Conservation (phyloP, 1,140 invertebrate species). For the Amphibalanus amphitrite region DNA sequence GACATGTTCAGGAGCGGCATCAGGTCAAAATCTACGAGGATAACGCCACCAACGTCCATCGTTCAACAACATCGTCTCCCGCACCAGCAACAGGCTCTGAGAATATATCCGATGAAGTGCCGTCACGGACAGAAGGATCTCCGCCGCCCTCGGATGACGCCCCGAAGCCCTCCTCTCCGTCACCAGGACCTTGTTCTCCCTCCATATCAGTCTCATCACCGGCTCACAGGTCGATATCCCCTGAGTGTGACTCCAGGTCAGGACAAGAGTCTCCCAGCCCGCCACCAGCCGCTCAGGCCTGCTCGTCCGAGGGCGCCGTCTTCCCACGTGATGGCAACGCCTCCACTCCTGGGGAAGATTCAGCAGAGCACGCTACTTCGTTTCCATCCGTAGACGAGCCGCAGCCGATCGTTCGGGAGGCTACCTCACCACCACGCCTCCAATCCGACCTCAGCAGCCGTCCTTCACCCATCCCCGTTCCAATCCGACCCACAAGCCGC, state of each 20-base stretch:
- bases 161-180: slow-evolving; percentile 26
- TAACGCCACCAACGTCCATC: no score
- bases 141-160: slow-evolving; percentile 14
- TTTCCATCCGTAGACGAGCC: no score
- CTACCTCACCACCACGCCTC: slow-evolving; percentile 19
- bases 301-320: slow-evolving; percentile 16
- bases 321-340: no score
- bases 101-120: no score
- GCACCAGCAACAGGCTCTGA: no score
- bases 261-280: slow-evolving; percentile 11
- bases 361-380: no score
- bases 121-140: no score
- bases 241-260: background rate
- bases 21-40: slow-evolving; percentile 85
- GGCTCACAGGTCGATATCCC: slow-evolving; percentile 23
- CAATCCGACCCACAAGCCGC: slow-evolving; percentile 41
- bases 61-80: no score
- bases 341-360: no score
- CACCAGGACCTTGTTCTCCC: slow-evolving; percentile 20
- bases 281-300: slow-evolving; percentile 14
- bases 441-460: slow-evolving; percentile 26
- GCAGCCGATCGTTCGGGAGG: slow-evolving; percentile 9
- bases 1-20: slow-evolving; percentile 84
- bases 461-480: slow-evolving; percentile 26
- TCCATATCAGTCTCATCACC: slow-evolving; percentile 18